Evolutionary conservation across 2,113 vertebrate species (phyloP), one percentile per base, ranked within the genome.

Genomic region (Tragelaphus imberbis): DNA sequence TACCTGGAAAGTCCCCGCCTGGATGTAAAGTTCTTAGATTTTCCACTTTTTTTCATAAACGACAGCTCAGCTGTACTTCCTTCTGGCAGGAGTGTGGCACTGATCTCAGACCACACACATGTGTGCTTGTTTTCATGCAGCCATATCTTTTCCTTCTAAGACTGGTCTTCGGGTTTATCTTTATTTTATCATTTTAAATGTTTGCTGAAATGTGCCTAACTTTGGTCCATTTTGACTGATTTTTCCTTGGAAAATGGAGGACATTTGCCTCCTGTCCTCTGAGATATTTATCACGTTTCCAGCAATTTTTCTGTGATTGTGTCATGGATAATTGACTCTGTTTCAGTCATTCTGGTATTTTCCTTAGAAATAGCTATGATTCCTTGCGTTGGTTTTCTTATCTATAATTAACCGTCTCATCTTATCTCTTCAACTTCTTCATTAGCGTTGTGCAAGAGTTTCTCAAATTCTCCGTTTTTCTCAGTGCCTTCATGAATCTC

Each of bases 1-100:
- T 33, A 0, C 21, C 0, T 0, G 16, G 53, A 6, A 3, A 4
- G 9, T 1, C 23, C 30, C 15, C 0, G 7, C 17, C 5, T 0
- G 49, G 23, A 30, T 27, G 12, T 4, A 30, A 27, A 7, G 36
- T 9, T 40, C 56, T 6, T 2, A 16, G 17, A 3, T 1, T 0
- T 4, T 0, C 7, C 7, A 6, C 3, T 53, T 47, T 53, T 9
- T 44, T 61, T 25, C 51, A 25, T 7, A 53, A 9, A 5, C 4
- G 0, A 5, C 12, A 16, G 2, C 7, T 10, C 36, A 15, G 63
- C 12, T 6, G 17, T 17, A 0, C 3, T 1, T 51, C 33, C 13
- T 59, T 33, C 7, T 4, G 13, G 25, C 51, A 40, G 30, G 55
- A 51, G 5, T 4, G 53, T 21, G 3, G 33, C 1, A 2, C 3